Evolutionary conservation across 2,113 vertebrate genomes (phyloP).

Genomic region (Psilopsiagon aymara): DNA sequence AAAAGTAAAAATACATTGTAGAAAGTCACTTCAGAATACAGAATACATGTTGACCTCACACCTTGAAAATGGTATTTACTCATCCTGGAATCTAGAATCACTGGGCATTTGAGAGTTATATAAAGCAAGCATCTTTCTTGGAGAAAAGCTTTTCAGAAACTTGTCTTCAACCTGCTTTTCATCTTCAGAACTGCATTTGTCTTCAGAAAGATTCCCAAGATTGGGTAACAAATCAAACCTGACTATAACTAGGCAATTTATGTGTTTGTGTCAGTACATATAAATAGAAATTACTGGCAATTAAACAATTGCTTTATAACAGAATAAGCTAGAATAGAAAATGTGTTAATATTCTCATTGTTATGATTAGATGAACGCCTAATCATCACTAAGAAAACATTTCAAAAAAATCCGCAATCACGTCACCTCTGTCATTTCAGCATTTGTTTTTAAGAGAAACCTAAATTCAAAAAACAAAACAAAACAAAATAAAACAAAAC

Average conservation of each 20-base stretch:
- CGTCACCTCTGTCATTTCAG: not conserved
- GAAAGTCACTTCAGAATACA: not conserved
- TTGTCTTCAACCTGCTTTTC: not conserved
- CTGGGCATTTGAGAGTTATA: not conserved
- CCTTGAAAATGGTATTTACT: not conserved
- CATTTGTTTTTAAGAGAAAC: not conserved
- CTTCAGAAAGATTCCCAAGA: not conserved
- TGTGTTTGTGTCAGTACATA: not conserved
- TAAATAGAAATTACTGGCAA: not conserved
- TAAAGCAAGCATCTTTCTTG: not conserved
- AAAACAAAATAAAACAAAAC: not conserved
- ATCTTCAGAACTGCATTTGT: not conserved
- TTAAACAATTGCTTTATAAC: not conserved
- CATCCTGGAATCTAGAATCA: not conserved
- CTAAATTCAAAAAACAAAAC: not conserved
- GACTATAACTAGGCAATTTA: not conserved
- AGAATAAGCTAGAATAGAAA: not conserved
- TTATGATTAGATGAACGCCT: not conserved
- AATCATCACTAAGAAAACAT: not conserved
- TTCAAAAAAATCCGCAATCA: not conserved
- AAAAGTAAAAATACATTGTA: not conserved
- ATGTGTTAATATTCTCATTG: not conserved
- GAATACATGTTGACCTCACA: not conserved
- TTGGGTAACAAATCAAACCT: not conserved
- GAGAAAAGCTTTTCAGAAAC: not conserved